These are phyloP conservation scores for Pteronotus mesoamericanus DNA, from an alignment of 2,797 vertebrate genomes.

Conservation along the genomic window DNA sequence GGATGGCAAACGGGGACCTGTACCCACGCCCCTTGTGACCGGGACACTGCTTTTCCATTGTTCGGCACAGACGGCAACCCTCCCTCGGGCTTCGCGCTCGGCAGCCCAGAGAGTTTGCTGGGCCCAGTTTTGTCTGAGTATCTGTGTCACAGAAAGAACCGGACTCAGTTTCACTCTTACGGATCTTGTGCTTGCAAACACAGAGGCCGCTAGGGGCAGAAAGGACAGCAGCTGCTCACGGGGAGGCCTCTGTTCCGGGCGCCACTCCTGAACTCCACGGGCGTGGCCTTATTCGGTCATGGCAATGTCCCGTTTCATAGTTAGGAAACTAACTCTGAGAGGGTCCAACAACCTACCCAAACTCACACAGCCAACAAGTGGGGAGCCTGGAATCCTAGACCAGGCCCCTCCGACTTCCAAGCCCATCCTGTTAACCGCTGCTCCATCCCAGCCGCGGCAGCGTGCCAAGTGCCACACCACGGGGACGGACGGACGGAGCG, in stretches of 20 bases:
- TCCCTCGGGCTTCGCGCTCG: neutral
- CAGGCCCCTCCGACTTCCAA: neutral
- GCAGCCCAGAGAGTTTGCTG: neutral
- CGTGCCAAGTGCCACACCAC: too few relatives aligned
- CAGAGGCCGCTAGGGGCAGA: neutral
- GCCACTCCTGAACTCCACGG: neutral
- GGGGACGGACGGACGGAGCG: neutral
- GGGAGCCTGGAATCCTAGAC: too few relatives aligned
- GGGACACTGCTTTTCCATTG: neutral
- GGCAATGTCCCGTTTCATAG: neutral
- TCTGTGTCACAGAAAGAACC: neutral
- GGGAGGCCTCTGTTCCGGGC: neutral
- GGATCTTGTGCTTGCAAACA: neutral
- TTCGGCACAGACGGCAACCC: neutral
- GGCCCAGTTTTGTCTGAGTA: neutral
- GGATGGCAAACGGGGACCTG: too few relatives aligned
- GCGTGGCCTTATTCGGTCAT: neutral
- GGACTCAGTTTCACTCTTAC: neutral
- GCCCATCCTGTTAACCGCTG: neutral
- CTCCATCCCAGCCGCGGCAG: neutral
- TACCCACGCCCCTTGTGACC: rapidly evolving
- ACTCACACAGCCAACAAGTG: neutral
- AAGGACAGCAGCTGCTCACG: neutral
- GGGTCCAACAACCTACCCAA: neutral
- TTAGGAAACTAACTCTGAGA: neutral